These are phyloP conservation scores for Trissolcus brochymenae DNA, from an alignment of 2,888 invertebrate genomes.

Conservation along the genomic window DNA sequence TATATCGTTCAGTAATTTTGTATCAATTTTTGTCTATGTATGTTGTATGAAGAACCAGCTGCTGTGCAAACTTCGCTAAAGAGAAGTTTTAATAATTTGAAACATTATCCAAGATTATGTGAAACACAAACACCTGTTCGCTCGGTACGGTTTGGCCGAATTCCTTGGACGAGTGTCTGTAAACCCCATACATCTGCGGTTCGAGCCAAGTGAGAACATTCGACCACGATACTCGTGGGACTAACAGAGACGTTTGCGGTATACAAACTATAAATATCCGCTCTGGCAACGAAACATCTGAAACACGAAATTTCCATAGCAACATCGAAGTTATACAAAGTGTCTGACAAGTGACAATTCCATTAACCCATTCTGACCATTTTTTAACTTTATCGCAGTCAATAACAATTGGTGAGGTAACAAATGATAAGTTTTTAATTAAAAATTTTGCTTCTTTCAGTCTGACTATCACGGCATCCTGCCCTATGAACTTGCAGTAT, in stretches of 20 bases:
- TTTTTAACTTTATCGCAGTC: neutral
- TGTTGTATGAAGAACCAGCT: no score
- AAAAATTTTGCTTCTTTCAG: constrained; percentile 78
- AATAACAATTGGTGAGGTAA: neutral
- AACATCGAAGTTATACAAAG: neutral
- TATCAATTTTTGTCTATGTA: no score
- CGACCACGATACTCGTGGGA: neutral
- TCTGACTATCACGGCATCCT: constrained; percentile 95
- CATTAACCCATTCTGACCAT: neutral
- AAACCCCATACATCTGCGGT: constrained; percentile 3
- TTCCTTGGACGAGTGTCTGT: neutral
- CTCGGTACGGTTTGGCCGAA: neutral
- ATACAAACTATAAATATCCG: neutral
- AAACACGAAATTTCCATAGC: neutral
- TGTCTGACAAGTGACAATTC: neutral
- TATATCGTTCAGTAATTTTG: no score
- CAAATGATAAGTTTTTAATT: neutral
- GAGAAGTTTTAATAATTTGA: no score
- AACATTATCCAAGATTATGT: no score
- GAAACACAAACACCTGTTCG: no score
- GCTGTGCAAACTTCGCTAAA: no score
- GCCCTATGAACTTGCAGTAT: constrained; percentile 97
- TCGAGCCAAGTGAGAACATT: constrained; percentile 1
- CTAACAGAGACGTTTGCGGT: constrained; percentile 1
- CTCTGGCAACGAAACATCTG: neutral